Evolutionary conservation across 2,888 invertebrate genomes (phyloP).

Genomic region (Mimas tiliae): DNA sequence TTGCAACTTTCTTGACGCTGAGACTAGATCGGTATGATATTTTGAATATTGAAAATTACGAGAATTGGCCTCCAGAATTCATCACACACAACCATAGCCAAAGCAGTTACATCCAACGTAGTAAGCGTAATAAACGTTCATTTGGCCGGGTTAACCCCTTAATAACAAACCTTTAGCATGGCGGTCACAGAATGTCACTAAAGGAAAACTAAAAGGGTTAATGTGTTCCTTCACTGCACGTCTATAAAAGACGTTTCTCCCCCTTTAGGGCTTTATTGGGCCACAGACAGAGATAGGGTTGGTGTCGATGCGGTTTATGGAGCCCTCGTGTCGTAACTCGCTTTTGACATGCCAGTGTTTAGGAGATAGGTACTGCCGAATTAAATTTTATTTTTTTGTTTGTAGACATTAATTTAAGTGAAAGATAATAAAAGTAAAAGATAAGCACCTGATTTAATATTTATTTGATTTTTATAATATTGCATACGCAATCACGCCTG

Average conservation of each 20-base stretch:
- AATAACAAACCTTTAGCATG: conserved; percentile 41
- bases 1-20: too few species aligned
- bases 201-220: conserved; percentile 51
- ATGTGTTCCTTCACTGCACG: conserved; percentile 37
- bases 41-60: too few species aligned
- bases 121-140: conserved; percentile 17
- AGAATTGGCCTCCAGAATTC: too few species aligned
- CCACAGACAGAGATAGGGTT: conserved; percentile 17
- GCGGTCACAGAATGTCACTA: conserved; percentile 44
- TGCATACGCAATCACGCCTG: too few species aligned
- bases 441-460: too few species aligned
- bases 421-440: neutral
- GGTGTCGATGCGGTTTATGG: conserved; percentile 22
- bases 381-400: neutral
- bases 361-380: too few species aligned
- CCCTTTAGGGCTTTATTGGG: conserved; percentile 29
- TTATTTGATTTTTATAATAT: too few species aligned
- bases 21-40: too few species aligned
- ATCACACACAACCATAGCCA: neutral
- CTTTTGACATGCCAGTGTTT: neutral
- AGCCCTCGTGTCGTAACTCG: conserved; percentile 8
- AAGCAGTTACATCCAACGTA: conserved; percentile 1
- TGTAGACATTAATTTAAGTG: neutral
- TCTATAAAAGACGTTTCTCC: conserved; percentile 33
- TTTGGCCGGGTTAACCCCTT: conserved; percentile 32